Evolutionary conservation across 2,797 vertebrate species (phyloP).

Genomic region (Coregonus sp.): DNA sequence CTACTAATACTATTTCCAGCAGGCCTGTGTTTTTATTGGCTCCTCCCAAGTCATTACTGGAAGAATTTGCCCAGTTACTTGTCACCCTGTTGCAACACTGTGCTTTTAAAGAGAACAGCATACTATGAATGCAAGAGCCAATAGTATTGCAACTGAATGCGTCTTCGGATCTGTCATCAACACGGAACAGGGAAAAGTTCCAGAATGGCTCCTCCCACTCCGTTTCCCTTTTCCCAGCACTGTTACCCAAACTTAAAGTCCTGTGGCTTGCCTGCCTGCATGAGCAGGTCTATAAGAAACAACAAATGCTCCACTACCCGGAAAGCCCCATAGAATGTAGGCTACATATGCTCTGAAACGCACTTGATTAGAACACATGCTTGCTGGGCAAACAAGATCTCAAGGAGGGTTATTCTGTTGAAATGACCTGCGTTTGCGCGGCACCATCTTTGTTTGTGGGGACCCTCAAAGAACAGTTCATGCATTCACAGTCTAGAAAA

Average conservation of each 20-base stretch:
- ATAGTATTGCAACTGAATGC: too few relatives aligned
- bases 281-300: too few relatives aligned
- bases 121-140: neutral
- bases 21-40: neutral
- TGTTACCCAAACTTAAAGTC: neutral
- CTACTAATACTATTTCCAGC: neutral
- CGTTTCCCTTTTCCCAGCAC: neutral
- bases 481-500: neutral
- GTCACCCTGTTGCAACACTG: neutral
- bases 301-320: too few relatives aligned
- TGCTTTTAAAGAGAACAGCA: neutral
- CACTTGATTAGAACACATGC: neutral
- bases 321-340: too few relatives aligned
- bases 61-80: neutral
- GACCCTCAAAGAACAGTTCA: neutral
- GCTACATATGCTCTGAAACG: neutral
- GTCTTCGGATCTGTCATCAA: neutral
- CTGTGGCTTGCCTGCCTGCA: too few relatives aligned
- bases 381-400: neutral
- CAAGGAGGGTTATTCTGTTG: neutral
- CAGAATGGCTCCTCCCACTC: neutral
- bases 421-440: neutral
- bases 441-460: neutral
- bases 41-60: neutral
- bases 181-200: neutral